Evolutionary conservation across 1,140 invertebrate species (phyloP), one percentile per base, ranked within the genome.

Genomic region (Bombus vancouverensis): DNA sequence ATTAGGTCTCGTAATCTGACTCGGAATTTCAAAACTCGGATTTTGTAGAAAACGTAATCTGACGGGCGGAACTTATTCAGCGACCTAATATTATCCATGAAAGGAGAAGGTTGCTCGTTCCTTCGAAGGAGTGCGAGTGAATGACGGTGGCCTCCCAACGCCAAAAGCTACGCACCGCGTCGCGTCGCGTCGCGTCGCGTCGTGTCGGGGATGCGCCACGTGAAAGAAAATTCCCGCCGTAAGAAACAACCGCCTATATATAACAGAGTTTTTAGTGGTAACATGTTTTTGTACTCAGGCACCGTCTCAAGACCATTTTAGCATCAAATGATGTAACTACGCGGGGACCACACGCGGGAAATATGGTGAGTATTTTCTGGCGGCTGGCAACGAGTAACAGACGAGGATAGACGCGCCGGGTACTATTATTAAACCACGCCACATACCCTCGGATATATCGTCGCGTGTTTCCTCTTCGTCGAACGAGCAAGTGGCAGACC

Each of bases 301-400:
- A 90, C 82, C 84, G 83, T 89, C 90, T 89, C 87, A 81, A 88
- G 90, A 90, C 82, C 87, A 89, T 91, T 91, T 91, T 89, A 90
- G 90, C 87, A 89, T 90, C 90, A 72, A 88, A 88, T 91, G 90
- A 91, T 91, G 87, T 90, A 91, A 91, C 90, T 88, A 86, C 62
- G 71, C 83, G 66, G n/a, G 73, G 85, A 85, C 89, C 90, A 90
- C 87, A 90, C 90, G 87, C 90, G 85, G 87, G 79, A 91, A 86
- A 90, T 90, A 90, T 87, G 77, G 80, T 81, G 79, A 82, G 88
- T 78, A 90, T 90, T 90, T 90, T 83, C 85, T 89, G 83, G 82
- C 71, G n/a, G 72, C 74, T 57, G 73, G 47, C 62, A 71, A 57
- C 78, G 39, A 72, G 80, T 71, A 70, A 87, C 79, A 75, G 88